phyloP scores from a whole-genome alignment of 2,888 invertebrate genomes.

The Brachycybe producta region DNA sequence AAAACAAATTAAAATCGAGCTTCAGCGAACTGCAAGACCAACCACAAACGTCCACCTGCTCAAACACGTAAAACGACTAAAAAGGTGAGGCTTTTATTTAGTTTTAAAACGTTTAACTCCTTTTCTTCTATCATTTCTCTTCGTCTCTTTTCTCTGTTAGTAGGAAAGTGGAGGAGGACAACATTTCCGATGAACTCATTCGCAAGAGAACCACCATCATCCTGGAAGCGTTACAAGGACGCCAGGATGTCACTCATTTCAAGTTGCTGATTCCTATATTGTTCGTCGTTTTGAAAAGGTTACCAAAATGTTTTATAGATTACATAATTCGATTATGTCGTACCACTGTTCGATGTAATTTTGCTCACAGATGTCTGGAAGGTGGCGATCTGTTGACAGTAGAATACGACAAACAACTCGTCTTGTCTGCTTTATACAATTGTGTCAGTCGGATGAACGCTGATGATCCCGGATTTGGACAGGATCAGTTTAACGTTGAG shows the following conservation, averaged over 20 bases:
- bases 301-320: constrained; percentile 20
- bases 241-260: constrained; percentile 59
- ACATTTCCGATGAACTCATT: too few species aligned
- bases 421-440: constrained; percentile 61
- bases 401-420: constrained; percentile 75
- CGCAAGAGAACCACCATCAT: constrained; percentile 62
- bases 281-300: constrained; percentile 61
- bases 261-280: constrained; percentile 54
- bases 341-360: constrained; percentile 9
- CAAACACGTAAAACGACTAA: too few species aligned
- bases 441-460: not conserved
- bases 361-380: constrained; percentile 46
- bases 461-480: not conserved
- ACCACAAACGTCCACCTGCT: too few species aligned
- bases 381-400: constrained; percentile 63
- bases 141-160: too few species aligned
- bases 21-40: too few species aligned
- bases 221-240: constrained; percentile 71
- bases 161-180: too few species aligned
- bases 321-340: not conserved
- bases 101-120: too few species aligned
- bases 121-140: too few species aligned
- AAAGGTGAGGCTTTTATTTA: too few species aligned
- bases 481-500: constrained; percentile 44
- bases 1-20: not conserved